Base-by-base conservation (phyloP, 2,797 vertebrate species). In the Sebastes baramenuke region DNA sequence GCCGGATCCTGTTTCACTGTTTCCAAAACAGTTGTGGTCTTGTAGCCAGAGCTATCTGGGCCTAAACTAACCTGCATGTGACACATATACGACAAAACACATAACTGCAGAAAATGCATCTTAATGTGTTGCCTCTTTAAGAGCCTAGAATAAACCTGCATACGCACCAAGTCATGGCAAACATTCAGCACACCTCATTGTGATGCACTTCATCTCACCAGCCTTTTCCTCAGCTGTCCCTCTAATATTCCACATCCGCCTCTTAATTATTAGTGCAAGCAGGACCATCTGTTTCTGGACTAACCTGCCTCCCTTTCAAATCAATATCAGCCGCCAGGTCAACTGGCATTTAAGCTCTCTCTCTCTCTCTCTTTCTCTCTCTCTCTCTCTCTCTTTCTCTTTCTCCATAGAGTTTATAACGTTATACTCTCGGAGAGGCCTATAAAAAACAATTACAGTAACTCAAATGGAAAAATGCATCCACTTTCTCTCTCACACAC, bases 201-300 rank as follows among this genome's bases (percentile, higher is more conserved):
- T 86, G 80, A 87, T 86, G 79, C 77, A 86, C 73, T 90, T 81
- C 83, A 87, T 84, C 90, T 89, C 84, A 75, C 69, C 71, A 38
- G 79, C 79, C 81, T 83, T 83, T 77, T 58, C 84, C 84, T 89
- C 83, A 71, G 59, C 85, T 87, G 82, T 87, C 75, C 80, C 83
- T 84, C 86, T 91, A 91, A 92, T 91, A 90, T 91, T 92, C 86
- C 85, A 94, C 91, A 94, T 93, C 90, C 92, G 84, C 90, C 83
- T 82, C 77, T 84, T 89, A 88, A 93, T 93, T 91, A 90, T 92
- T 87, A 85, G 80, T 83, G 80, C 88, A 73, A 90, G 81, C 74
- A 72, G 24, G 83, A 83, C 87, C 94, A 93, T 94, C 89, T 93
- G 93, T 88, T 94, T 83, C 88, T 79, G 65, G 64, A 71, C 79